Conservation (phyloP, 2,113 vertebrate species). For the Pygoscelis antarcticus region DNA sequence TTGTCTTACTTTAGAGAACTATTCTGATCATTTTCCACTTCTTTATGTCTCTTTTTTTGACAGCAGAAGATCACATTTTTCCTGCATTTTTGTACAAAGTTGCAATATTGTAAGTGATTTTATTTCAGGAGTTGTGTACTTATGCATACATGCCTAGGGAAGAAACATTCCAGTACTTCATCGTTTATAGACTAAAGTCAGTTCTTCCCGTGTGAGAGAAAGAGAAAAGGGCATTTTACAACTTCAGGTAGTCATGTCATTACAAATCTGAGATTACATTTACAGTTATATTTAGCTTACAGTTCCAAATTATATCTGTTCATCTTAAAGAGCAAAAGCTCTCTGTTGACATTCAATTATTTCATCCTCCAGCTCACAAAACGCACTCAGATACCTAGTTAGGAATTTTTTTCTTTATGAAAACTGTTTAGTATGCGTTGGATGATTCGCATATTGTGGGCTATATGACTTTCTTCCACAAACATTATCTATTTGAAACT, state of each 20-base stretch:
- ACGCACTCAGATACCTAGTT: not conserved
- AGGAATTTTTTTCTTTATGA: not conserved
- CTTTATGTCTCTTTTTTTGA: not conserved
- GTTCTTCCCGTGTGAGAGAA: not conserved
- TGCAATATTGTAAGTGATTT: not conserved
- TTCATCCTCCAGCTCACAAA: not conserved
- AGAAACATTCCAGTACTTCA: not conserved
- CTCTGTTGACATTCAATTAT: not conserved
- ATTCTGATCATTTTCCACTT: accelerated
- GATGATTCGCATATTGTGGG: not conserved
- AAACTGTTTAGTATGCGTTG: not conserved
- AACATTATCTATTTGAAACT: not conserved
- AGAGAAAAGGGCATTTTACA: not conserved
- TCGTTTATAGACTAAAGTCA: not conserved
- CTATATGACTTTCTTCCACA: not conserved
- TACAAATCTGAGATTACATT: not conserved
- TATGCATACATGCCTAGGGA: not conserved
- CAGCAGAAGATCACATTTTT: not conserved
- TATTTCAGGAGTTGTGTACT: not conserved
- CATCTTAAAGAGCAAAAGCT: not conserved
- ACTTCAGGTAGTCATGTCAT: not conserved
- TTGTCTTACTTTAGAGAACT: not conserved
- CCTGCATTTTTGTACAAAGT: not conserved
- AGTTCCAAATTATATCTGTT: not conserved
- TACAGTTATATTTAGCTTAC: not conserved